Evolutionary conservation across 2,113 vertebrate genomes (phyloP).

Genomic region (Merops nubicus): DNA sequence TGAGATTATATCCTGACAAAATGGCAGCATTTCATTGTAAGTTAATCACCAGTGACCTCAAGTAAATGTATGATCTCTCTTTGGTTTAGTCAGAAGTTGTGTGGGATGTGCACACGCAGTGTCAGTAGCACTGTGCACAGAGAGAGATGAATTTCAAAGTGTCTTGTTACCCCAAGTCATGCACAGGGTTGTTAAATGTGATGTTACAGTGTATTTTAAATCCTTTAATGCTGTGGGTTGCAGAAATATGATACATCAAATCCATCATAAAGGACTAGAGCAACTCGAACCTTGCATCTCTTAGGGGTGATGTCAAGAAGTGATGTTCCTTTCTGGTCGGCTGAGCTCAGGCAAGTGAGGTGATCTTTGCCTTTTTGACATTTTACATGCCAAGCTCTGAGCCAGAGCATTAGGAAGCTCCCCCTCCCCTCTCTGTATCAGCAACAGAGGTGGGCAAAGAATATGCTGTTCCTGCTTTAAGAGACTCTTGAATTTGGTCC

Average conservation of each 20-base stretch:
- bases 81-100: constrained; percentile 1
- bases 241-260: not conserved
- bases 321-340: not conserved
- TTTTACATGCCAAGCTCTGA: not conserved
- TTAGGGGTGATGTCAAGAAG: not conserved
- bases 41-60: not conserved
- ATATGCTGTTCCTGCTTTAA: not conserved
- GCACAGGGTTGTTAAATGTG: not conserved
- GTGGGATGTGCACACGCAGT: not conserved
- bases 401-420: not conserved
- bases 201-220: not conserved
- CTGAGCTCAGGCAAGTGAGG: not conserved
- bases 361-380: not conserved
- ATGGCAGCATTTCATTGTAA: not conserved
- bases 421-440: not conserved
- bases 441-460: not conserved
- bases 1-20: not conserved
- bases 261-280: not conserved
- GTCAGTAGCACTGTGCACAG: not conserved
- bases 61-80: not conserved
- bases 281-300: not conserved
- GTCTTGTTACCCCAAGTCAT: not conserved
- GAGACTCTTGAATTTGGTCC: not conserved
- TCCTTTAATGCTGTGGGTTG: not conserved
- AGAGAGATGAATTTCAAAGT: not conserved